These are phyloP conservation scores for Pagetopsis macropterus DNA, from an alignment of 2,797 vertebrate genomes.

Conservation along the genomic window DNA sequence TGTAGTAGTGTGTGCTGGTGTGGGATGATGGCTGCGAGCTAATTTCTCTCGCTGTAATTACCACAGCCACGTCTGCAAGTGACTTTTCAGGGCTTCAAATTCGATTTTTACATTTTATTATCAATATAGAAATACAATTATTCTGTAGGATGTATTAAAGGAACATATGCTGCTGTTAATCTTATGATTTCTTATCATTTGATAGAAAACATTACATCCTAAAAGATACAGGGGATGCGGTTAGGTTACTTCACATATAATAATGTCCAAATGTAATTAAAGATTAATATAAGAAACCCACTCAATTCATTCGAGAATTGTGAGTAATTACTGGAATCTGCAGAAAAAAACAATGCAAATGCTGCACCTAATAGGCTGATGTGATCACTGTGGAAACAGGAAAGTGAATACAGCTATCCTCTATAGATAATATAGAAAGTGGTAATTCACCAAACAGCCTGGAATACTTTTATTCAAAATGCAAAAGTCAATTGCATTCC, in stretches of 20 bases:
- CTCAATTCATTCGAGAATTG: too few relatives aligned
- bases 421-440: too few relatives aligned
- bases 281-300: background rate
- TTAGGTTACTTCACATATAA: background rate
- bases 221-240: background rate
- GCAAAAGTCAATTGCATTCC: too few relatives aligned
- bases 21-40: background rate
- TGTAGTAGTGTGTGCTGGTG: too few relatives aligned
- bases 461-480: too few relatives aligned
- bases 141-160: background rate
- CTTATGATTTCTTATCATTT: background rate
- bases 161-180: background rate
- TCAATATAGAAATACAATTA: background rate
- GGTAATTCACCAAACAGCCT: too few relatives aligned
- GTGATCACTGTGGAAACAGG: background rate
- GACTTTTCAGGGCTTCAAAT: background rate
- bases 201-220: background rate
- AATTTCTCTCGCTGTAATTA: background rate
- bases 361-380: background rate
- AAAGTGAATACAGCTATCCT: constrained; percentile 8
- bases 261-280: background rate
- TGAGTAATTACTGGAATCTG: too few relatives aligned
- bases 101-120: background rate
- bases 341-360: too few relatives aligned
- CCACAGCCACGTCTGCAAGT: background rate